phyloP scores from a whole-genome alignment of 2,113 vertebrate species.

The Kryptolebias marmoratus region DNA sequence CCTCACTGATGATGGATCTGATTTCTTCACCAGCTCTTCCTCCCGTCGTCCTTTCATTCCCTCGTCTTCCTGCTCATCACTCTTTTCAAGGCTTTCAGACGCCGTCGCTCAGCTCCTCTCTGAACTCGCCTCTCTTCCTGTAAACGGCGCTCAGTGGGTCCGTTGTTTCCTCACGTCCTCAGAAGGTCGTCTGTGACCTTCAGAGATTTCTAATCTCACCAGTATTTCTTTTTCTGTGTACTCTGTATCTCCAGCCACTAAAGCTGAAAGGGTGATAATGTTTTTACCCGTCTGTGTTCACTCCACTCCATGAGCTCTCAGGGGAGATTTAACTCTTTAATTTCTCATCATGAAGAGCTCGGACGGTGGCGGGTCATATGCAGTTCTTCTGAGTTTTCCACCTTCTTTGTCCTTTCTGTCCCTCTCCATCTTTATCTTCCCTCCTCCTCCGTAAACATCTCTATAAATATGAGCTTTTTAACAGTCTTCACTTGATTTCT shows the following conservation, averaged over 20 bases:
- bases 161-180: slow-evolving; percentile 7
- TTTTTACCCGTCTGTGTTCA: too few species aligned
- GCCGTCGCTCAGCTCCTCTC: slow-evolving; percentile 19
- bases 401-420: background rate
- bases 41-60: background rate
- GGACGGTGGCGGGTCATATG: too few species aligned
- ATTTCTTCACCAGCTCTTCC: slow-evolving; percentile 2
- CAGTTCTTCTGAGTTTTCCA: too few species aligned
- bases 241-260: too few species aligned
- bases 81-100: slow-evolving; percentile 33
- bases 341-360: too few species aligned
- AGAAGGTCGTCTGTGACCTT: slow-evolving; percentile 9
- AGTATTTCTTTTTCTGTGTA: background rate
- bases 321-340: too few species aligned
- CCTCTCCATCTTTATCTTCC: background rate
- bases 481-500: slow-evolving; percentile 15
- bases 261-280: too few species aligned
- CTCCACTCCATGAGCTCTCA: background rate
- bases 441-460: background rate
- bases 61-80: slow-evolving; percentile 22
- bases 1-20: slow-evolving; percentile 60
- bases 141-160: slow-evolving; percentile 17
- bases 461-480: slow-evolving; percentile 47
- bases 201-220: background rate
- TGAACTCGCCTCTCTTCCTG: slow-evolving; percentile 12